phyloP scores from a whole-genome alignment of 2,888 invertebrate species.

The Phrixothrix hirtus region DNA sequence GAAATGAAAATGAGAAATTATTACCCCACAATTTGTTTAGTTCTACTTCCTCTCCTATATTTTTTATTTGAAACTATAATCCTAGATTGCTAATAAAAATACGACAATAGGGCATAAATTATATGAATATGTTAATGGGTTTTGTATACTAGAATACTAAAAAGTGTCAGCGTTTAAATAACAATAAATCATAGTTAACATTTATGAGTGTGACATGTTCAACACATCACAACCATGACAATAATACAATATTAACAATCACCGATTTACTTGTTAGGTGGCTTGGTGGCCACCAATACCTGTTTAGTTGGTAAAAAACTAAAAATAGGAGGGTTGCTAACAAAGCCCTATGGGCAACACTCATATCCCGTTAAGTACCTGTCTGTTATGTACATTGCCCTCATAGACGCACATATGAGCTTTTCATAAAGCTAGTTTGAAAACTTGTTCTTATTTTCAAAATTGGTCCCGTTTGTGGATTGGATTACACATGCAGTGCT shows the following conservation, averaged over 20 bases:
- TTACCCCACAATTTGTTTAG: no score
- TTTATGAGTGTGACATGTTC: constrained; percentile 35
- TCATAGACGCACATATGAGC: constrained; percentile 19
- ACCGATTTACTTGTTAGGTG: constrained; percentile 33
- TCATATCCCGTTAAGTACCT: constrained; percentile 45
- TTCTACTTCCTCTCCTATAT: no score
- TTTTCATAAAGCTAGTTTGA: constrained; percentile 10
- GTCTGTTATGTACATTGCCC: constrained; percentile 41
- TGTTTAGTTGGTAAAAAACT: constrained; percentile 45
- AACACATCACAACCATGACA: constrained; percentile 32
- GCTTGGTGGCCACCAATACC: constrained; percentile 38
- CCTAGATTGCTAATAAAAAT: not conserved
- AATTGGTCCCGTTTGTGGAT: constrained; percentile 25
- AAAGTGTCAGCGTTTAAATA: constrained; percentile 37
- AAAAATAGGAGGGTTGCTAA: constrained; percentile 40
- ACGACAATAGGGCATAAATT: not conserved
- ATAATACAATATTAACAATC: constrained; percentile 37
- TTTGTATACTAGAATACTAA: not conserved
- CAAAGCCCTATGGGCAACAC: constrained; percentile 39
- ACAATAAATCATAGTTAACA: constrained; percentile 40
- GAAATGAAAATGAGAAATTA: no score
- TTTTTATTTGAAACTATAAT: no score
- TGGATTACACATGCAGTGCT: no score
- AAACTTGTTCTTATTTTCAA: constrained; percentile 12
- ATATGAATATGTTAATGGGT: not conserved